Percentiles rank a stretch among this genome's conserved stretches.
phyloP scores from a whole-genome alignment of 2,797 vertebrate genomes.

The Melanotaenia nigrans region DNA sequence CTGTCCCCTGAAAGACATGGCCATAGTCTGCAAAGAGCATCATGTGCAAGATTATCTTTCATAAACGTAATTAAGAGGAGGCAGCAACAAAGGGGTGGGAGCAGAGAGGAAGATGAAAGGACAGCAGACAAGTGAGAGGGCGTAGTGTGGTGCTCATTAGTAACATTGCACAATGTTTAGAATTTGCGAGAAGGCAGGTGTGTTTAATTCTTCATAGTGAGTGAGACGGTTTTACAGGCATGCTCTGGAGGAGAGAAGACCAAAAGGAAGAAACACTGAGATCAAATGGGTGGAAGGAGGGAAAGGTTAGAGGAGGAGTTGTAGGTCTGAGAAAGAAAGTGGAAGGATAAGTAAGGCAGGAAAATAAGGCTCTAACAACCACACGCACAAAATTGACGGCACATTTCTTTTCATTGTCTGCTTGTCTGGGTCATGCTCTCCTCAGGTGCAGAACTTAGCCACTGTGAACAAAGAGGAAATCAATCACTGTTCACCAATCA shows the following conservation, averaged over 20 bases:
- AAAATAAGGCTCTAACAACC: constrained; percentile 20
- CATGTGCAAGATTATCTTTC: constrained; percentile 42
- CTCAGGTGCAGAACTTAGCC: constrained; percentile 99
- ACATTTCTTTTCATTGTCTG: constrained; percentile 53
- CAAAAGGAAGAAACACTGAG: neutral
- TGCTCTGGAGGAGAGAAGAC: constrained; percentile 11
- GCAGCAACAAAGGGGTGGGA: constrained; percentile 15
- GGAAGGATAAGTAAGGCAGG: constrained; percentile 24
- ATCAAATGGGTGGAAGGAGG: neutral
- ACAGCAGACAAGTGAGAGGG: constrained; percentile 35
- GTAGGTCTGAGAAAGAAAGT: constrained; percentile 15
- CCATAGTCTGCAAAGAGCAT: constrained; percentile 33
- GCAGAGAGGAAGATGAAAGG: constrained; percentile 40
- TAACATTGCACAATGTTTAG: constrained; percentile 26
- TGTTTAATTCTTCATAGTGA: constrained; percentile 41
- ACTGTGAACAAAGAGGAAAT: constrained; percentile 99
- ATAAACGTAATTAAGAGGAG: constrained; percentile 17
- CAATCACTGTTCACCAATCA: constrained; percentile 99
- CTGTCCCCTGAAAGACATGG: constrained; percentile 37
- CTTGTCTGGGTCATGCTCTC: constrained; percentile 84
- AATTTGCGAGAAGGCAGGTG: constrained; percentile 33
- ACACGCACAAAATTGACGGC: constrained; percentile 26
- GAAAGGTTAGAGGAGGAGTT: constrained; percentile 13
- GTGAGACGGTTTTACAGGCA: constrained; percentile 23
- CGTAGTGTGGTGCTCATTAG: constrained; percentile 56